phyloP scores from a whole-genome alignment of 2,113 vertebrate genomes.

The Odocoileus virginianus region DNA sequence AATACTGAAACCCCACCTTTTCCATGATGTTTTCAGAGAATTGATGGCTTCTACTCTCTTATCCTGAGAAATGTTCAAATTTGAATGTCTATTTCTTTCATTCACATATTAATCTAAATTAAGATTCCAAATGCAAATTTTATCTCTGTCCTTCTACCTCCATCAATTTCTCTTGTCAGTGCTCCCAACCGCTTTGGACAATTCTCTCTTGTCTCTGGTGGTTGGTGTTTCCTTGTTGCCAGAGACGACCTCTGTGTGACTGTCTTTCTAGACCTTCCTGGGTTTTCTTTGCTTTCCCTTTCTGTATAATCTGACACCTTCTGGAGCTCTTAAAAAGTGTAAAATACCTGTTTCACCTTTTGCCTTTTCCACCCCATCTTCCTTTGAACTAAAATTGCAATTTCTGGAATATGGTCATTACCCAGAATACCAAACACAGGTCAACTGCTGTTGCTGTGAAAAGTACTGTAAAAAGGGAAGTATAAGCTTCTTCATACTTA shows the following conservation, averaged over 20 bases:
- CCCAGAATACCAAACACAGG: constrained; percentile 54
- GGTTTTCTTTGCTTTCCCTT: neutral
- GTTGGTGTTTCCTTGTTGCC: neutral
- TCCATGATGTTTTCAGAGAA: neutral
- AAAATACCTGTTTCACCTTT: constrained; percentile 7
- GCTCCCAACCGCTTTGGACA: neutral
- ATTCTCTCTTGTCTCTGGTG: neutral
- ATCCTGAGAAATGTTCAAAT: neutral
- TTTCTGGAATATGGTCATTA: constrained; percentile 50
- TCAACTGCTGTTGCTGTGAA: constrained; percentile 50
- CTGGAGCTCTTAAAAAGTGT: neutral
- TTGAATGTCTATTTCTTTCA: neutral
- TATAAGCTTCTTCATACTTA: neutral
- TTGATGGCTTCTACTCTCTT: neutral
- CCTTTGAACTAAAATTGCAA: constrained; percentile 35
- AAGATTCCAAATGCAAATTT: neutral
- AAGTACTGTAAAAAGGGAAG: neutral
- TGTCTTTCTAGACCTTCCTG: neutral
- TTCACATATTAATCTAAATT: neutral
- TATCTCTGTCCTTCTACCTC: neutral
- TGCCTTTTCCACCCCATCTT: neutral
- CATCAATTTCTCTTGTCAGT: neutral
- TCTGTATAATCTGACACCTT: neutral
- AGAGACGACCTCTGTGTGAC: neutral
- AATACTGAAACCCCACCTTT: neutral